Percentiles rank a stretch among this genome's conserved stretches.
Evolutionary conservation across 2,888 invertebrate genomes (phyloP).

Genomic region (Caenorhabditis sp.): DNA sequence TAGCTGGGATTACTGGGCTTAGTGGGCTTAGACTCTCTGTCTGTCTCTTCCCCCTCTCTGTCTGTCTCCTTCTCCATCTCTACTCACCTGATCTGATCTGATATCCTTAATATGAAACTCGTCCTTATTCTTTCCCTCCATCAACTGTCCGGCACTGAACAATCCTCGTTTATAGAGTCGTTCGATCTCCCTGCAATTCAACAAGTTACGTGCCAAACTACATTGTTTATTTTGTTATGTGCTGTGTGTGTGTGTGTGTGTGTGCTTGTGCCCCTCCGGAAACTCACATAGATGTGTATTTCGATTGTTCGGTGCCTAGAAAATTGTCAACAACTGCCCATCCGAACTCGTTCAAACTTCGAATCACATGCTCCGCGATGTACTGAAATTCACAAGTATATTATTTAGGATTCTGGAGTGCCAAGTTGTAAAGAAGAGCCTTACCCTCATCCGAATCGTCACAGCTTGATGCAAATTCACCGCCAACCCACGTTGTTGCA

Average conservation of each 20-base stretch:
- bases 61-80: too few species aligned
- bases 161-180: conserved; percentile 58
- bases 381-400: conserved; percentile 45
- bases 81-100: conserved; percentile 61
- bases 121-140: conserved; percentile 57
- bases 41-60: too few species aligned
- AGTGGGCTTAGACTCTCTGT: too few species aligned
- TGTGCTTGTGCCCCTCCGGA: not conserved
- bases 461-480: conserved; percentile 60
- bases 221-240: too few species aligned
- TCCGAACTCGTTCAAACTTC: conserved; percentile 66
- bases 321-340: conserved; percentile 70
- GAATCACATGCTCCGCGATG: conserved; percentile 67
- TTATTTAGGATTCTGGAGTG: too few species aligned
- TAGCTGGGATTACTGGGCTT: too few species aligned
- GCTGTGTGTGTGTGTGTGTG: too few species aligned
- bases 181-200: conserved; percentile 61
- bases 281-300: conserved; percentile 52
- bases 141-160: conserved; percentile 63
- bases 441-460: conserved; percentile 51
- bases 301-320: conserved; percentile 62
- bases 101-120: conserved; percentile 61
- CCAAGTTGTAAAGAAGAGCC: conserved; percentile 10
- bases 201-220: not conserved
- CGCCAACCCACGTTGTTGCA: conserved; percentile 21